Base-by-base conservation (phyloP, 1,140 invertebrate genomes). In the Glomeris maerens region DNA sequence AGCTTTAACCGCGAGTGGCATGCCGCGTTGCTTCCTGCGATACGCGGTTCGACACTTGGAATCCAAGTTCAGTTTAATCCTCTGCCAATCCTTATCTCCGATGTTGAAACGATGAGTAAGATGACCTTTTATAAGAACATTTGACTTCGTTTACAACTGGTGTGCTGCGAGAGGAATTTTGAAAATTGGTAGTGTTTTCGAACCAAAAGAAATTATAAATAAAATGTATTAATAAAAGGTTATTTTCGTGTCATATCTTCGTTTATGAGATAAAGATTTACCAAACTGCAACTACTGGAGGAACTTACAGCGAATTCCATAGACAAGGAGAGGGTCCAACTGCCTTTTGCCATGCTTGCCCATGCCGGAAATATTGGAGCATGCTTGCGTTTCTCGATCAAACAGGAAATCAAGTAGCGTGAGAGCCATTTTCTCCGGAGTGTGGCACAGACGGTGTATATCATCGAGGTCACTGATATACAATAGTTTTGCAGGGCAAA, bases 301-400 rank as follows among this genome's bases (percentile, higher is more conserved):
- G 1, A 27, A 59, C 66, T 62, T 62, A 71, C 69, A 71, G 60
- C 65, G 54, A 21, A 71, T 67, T 10, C 68, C 69, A 58, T 70
- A 70, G 17, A 71, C 68, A 58, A 66, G 64, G 1, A 71, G 60
- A n/a, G 69, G 69, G 52, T 71, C 66, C 10, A 71, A 57, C 50
- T 70, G 67, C 52, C 67, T 67, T 50, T 71, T 71, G 38, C 68
- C 68, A 57, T 70, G 67, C 55, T 69, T 70, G 7, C 69, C 67
- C 49, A 62, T 63, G 10, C 69, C 69, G 17, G 67, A 69, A 14
- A 71, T 58, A 55, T 71, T 71, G 10, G 67, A 69, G 28, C 58
- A 58, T 10, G 69, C 68, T 48, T 70, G 68, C 23, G 65, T 69
- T 45, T 70, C 68, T 10, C 69, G 55, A 52, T 70, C 67, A 66